Conservation (phyloP, 1,140 invertebrate genomes). For the Anthonomus grandis region DNA sequence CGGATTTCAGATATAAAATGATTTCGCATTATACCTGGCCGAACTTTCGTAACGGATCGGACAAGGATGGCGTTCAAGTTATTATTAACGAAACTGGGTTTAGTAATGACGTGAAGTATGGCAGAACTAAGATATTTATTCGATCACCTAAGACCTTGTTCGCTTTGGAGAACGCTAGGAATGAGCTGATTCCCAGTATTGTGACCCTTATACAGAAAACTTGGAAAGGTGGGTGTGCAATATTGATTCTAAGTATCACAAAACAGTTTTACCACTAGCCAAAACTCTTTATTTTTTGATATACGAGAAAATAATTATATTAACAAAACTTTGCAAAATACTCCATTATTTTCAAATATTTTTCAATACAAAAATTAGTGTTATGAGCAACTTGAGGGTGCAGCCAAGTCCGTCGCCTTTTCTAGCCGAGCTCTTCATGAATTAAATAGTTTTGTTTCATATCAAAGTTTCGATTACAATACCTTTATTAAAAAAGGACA, state of each 20-base stretch:
- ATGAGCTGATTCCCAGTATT: constrained; percentile 82
- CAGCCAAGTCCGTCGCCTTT: too few relatives aligned
- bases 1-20: constrained; percentile 84
- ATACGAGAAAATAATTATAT: neutral
- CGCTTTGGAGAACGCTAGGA: constrained; percentile 76
- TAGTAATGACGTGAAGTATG: constrained; percentile 83
- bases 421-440: too few relatives aligned
- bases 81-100: constrained; percentile 80
- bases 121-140: constrained; percentile 94
- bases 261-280: too few relatives aligned
- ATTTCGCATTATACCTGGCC: constrained; percentile 93
- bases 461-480: too few relatives aligned
- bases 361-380: too few relatives aligned
- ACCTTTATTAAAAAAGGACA: too few relatives aligned
- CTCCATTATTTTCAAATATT: neutral
- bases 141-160: constrained; percentile 87
- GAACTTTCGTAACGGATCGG: constrained; percentile 74
- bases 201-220: constrained; percentile 92
- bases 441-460: too few relatives aligned
- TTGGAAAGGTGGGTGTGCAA: constrained; percentile 71
- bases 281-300: neutral
- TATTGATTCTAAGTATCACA: too few relatives aligned
- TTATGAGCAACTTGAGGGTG: too few relatives aligned
- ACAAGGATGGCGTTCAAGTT: constrained; percentile 78
- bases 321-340: neutral